Percentiles rank a stretch among this genome's conserved stretches.
Evolutionary conservation across 2,888 invertebrate species (phyloP).

Genomic region (Drosophila recens): DNA sequence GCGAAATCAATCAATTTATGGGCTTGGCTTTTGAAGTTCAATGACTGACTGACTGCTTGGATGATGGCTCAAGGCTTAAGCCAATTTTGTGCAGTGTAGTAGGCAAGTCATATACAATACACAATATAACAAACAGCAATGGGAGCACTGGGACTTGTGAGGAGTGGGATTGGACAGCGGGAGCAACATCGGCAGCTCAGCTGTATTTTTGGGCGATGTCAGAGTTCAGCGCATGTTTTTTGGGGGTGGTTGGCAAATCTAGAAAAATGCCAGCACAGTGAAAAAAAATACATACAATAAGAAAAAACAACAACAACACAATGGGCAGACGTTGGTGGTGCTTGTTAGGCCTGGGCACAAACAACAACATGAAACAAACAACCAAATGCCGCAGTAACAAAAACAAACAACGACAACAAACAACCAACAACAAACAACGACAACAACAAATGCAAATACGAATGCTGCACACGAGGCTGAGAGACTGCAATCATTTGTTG

Average conservation of each 20-base stretch:
- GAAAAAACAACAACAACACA: constrained; percentile 40
- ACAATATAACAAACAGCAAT: constrained; percentile 8
- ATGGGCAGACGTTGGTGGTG: constrained; percentile 78
- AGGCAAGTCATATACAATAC: constrained; percentile 16
- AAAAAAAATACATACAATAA: constrained; percentile 28
- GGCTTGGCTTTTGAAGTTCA: constrained; percentile 61
- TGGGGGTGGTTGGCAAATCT: constrained; percentile 78
- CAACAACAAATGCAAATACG: constrained; percentile 66
- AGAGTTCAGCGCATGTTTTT: constrained; percentile 78
- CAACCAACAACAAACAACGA: constrained; percentile 25
- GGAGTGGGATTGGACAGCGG: constrained; percentile 4
- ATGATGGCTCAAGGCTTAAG: constrained; percentile 47
- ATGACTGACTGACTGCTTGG: constrained; percentile 28
- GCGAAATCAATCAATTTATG: constrained; percentile 75
- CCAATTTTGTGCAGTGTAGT: constrained; percentile 54
- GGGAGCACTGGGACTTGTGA: constrained; percentile 1
- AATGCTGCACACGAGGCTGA: constrained; percentile 6
- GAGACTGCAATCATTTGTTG: constrained; percentile 72
- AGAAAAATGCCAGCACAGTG: constrained; percentile 71
- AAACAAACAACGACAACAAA: constrained; percentile 45
- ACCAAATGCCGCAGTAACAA: constrained; percentile 67
- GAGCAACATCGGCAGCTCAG: constrained; percentile 14
- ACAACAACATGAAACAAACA: constrained; percentile 73
- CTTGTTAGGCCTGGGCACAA: constrained; percentile 58
- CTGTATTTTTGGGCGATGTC: constrained; percentile 58